Evolutionary conservation across 92 coral and sea anemone species (phyloP).

Genomic region (Zoanthus solanderi): DNA sequence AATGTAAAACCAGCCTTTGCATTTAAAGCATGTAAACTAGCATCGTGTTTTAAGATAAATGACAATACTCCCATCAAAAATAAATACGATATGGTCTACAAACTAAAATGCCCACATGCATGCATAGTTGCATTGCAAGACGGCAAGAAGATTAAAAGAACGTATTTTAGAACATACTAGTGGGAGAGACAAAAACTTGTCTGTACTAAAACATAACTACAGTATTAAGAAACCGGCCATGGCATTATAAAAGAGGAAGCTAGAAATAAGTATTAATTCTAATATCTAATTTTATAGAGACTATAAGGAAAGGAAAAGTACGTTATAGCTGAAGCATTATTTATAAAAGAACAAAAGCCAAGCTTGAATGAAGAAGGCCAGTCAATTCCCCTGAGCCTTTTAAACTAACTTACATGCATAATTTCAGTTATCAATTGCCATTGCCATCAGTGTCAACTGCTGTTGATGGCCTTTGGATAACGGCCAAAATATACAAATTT

Average conservation of each 20-base stretch:
- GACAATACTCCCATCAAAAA: constrained; percentile 2
- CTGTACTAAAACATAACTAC: too few relatives aligned
- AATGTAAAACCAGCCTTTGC: constrained; percentile 36
- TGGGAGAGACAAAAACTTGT: too few relatives aligned
- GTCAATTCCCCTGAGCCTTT: too few relatives aligned
- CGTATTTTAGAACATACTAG: too few relatives aligned
- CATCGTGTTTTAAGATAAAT: not conserved
- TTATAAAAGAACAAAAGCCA: not conserved
- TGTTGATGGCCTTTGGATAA: too few relatives aligned
- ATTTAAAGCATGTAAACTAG: constrained; percentile 17
- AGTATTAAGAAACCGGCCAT: too few relatives aligned
- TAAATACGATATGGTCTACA: not conserved
- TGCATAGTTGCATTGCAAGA: not conserved
- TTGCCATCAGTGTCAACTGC: too few relatives aligned
- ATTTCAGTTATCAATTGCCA: too few relatives aligned
- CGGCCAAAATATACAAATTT: too few relatives aligned
- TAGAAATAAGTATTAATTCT: not conserved
- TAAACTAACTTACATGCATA: too few relatives aligned
- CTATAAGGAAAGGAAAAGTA: not conserved
- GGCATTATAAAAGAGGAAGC: too few relatives aligned
- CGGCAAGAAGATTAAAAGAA: not conserved
- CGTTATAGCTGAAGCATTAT: not conserved
- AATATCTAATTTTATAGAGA: not conserved
- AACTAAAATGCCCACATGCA: constrained; percentile 3
- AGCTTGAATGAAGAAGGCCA: not conserved